phyloP scores from a whole-genome alignment of 2,888 invertebrate species.

The Beris morrisii region DNA sequence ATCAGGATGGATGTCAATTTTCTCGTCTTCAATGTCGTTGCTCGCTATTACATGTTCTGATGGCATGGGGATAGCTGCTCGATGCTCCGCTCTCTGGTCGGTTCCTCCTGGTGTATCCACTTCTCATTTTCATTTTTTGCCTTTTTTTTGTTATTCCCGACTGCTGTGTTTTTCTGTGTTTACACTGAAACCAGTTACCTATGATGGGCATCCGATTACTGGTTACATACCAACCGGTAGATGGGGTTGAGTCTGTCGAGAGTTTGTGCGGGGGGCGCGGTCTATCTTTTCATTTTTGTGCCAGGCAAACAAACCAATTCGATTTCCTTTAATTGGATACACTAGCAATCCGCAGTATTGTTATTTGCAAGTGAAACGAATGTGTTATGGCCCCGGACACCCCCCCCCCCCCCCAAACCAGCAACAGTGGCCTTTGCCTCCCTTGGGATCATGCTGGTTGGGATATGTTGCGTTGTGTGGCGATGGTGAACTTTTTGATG shows the following conservation, averaged over 20 bases:
- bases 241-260: constrained; percentile 13
- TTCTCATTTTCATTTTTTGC: no score
- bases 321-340: constrained; percentile 32
- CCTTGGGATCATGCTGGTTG: no score
- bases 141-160: no score
- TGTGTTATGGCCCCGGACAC: constrained; percentile 11
- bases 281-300: constrained; percentile 16
- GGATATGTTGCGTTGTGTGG: no score
- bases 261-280: constrained; percentile 17
- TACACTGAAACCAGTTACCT: constrained; percentile 15
- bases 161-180: constrained; percentile 17
- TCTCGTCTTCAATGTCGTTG: no score
- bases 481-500: no score
- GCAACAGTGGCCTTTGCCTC: neutral
- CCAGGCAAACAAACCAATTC: neutral
- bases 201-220: neutral
- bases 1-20: no score
- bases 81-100: no score
- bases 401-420: no score
- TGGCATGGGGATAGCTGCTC: no score
- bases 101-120: no score
- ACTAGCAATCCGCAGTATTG: constrained; percentile 2
- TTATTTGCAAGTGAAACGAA: constrained; percentile 16
- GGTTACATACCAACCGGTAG: neutral
- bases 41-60: no score